A percentile compares a stretch with the other conserved stretches of the same genome.
These are phyloP conservation scores for Lasioglossum baleicum DNA, from an alignment of 1,140 invertebrate genomes.

Conservation along the genomic window DNA sequence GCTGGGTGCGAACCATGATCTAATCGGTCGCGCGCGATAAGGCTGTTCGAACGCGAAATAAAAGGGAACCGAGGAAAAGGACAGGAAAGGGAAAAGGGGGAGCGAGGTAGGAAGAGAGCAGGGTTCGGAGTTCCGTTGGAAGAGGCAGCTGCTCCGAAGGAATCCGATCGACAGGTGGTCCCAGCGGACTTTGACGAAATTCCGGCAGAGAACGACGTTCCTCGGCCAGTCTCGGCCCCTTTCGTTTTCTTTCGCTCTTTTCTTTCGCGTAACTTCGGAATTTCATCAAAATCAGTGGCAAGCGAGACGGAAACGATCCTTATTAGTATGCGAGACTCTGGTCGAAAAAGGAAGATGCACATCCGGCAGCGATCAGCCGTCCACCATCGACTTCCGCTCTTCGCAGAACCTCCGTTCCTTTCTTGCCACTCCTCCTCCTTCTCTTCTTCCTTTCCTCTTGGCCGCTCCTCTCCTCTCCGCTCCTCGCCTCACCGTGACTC, in stretches of 20 bases:
- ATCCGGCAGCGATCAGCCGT: constrained; percentile 64
- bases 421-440: constrained; percentile 18
- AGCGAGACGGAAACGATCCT: constrained; percentile 40
- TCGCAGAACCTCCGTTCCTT: constrained; percentile 60
- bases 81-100: too few relatives aligned
- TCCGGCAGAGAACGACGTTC: neutral
- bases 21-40: too few relatives aligned
- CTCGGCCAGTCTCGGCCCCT: neutral
- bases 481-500: neutral
- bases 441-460: neutral
- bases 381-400: constrained; percentile 63
- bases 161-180: constrained; percentile 43
- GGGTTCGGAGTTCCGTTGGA: neutral
- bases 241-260: constrained; percentile 1
- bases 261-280: constrained; percentile 25
- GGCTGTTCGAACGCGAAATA: neutral
- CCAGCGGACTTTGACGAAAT: constrained; percentile 7
- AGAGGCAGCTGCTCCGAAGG: constrained; percentile 31
- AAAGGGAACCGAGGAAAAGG: neutral
- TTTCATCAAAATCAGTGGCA: constrained; percentile 34
- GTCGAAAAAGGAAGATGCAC: constrained; percentile 61
- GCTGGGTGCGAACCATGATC: too few relatives aligned
- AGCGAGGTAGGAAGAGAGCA: neutral
- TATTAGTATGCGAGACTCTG: constrained; percentile 61
- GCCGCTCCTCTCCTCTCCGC: too few relatives aligned